phyloP scores from a whole-genome alignment of 2,888 invertebrate species.

The Tubulanus polymorphus region DNA sequence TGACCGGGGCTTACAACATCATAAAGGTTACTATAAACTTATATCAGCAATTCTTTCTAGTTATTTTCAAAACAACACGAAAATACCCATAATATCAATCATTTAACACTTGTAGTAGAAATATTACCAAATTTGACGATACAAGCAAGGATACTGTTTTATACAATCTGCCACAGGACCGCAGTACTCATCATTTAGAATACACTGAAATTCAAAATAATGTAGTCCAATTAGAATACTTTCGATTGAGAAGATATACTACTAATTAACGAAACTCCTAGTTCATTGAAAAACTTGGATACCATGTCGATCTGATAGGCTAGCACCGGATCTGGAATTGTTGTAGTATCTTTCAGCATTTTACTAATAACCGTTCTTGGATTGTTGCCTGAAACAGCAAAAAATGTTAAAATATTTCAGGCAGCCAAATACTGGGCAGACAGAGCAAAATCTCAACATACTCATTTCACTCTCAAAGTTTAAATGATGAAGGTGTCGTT shows the following conservation, averaged over 20 bases:
- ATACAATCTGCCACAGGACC: conserved; percentile 76
- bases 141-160: conserved; percentile 65
- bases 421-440: too few relatives aligned
- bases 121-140: too few relatives aligned
- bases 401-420: too few relatives aligned
- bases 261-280: not conserved
- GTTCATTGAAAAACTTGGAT: conserved; percentile 23
- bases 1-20: too few relatives aligned
- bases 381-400: conserved; percentile 57
- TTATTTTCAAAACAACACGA: not conserved
- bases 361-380: conserved; percentile 51
- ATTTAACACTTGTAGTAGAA: too few relatives aligned
- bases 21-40: too few relatives aligned
- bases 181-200: conserved; percentile 77
- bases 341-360: conserved; percentile 66
- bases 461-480: conserved; percentile 16
- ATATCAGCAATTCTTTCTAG: not conserved
- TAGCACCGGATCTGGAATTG: conserved; percentile 67
- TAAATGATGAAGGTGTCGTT: conserved; percentile 55
- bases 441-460: too few relatives aligned
- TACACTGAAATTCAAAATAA: conserved; percentile 62
- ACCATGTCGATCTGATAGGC: conserved; percentile 74
- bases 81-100: too few relatives aligned
- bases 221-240: not conserved
- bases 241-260: too few relatives aligned